Evolutionary conservation across 2,113 vertebrate genomes (phyloP).

Genomic region (Apodemus speciosus): DNA sequence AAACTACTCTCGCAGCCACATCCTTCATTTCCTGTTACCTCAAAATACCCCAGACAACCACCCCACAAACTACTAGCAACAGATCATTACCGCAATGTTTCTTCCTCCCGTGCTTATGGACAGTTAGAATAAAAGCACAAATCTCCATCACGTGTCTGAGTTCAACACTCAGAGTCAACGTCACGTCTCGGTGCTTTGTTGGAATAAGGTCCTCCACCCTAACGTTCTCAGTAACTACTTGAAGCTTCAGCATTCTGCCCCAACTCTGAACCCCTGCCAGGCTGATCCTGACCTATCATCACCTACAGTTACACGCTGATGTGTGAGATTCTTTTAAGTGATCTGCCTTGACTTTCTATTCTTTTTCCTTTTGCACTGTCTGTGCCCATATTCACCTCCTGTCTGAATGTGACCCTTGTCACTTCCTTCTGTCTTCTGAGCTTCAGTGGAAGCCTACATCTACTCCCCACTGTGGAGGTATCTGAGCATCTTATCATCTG

Average conservation of each 20-base stretch:
- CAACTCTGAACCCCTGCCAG: background rate
- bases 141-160: background rate
- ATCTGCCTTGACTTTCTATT: background rate
- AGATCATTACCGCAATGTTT: background rate
- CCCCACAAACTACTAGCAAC: background rate
- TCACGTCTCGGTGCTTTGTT: background rate
- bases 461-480: background rate
- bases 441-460: background rate
- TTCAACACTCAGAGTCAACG: background rate
- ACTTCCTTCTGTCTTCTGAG: background rate
- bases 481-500: background rate
- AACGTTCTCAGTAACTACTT: background rate
- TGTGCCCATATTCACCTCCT: background rate
- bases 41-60: background rate
- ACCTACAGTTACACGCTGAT: background rate
- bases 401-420: background rate
- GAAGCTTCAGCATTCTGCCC: background rate
- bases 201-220: background rate
- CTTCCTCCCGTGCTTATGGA: background rate
- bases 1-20: slow-evolving; percentile 30
- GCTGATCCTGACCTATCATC: background rate
- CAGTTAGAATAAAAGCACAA: slow-evolving; percentile 41
- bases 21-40: slow-evolving; percentile 17
- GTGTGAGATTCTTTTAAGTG: background rate
- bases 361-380: background rate